Percentiles rank a stretch among this genome's conserved stretches.
Evolutionary conservation across 2,113 vertebrate genomes (phyloP).

Genomic region (Strix aluco): DNA sequence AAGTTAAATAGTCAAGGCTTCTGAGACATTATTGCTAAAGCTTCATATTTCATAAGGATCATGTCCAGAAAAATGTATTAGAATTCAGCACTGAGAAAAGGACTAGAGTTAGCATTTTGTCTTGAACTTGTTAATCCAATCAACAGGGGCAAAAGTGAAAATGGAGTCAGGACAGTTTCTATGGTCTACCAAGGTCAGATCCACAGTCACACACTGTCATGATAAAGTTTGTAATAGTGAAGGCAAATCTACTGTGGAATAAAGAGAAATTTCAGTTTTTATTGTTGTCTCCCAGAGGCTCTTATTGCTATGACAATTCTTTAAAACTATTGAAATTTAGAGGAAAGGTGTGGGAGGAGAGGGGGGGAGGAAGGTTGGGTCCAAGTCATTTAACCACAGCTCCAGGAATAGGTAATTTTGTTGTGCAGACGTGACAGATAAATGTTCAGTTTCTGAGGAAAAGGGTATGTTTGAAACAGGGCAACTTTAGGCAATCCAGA

Average conservation of each 20-base stretch:
- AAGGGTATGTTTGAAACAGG: neutral
- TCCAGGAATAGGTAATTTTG: conserved; percentile 33
- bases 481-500: neutral
- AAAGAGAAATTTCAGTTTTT: neutral
- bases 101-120: neutral
- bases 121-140: neutral
- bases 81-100: neutral
- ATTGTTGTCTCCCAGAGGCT: neutral
- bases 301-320: neutral
- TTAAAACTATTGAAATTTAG: conserved; percentile 14
- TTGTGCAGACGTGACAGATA: conserved; percentile 14
- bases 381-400: conserved; percentile 16
- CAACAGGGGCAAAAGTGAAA: neutral
- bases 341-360: conserved; percentile 37
- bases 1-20: neutral
- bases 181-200: neutral
- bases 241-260: neutral
- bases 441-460: neutral
- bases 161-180: neutral
- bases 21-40: neutral
- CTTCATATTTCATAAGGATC: neutral
- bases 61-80: rapidly evolving
- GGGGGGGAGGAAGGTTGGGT: neutral
- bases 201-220: rapidly evolving
- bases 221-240: neutral